Base-by-base conservation (phyloP, 2,888 invertebrate genomes). In the Lissocephala sabroskyi region DNA sequence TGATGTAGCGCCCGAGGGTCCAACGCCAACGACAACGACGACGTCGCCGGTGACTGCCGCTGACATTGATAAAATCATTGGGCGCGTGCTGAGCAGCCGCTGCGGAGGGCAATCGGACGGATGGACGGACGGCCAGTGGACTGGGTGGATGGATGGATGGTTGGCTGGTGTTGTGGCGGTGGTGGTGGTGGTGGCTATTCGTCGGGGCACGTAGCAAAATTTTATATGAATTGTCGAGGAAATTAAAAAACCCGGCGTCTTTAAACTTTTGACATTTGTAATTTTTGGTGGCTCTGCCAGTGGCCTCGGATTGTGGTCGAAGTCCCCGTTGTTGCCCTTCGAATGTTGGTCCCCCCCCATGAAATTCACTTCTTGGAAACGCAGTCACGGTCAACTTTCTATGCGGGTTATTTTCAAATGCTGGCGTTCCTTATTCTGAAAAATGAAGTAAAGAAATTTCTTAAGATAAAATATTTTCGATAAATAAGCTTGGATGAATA, bases 11-110 rank as follows among this genome's bases (percentile, higher is more conserved):
- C 37, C 37, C 18, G 37, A 10, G 13, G 42, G 32, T 33, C 9
- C 28, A 16, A 6, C 3, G 23, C 3, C 23, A 23, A 23, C n/a
- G n/a, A n/a, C n/a, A 7, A 23, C 23, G 23, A 3, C 37, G 39
- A 45, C 42, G 41, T 48, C 45, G 49, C 29, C 48, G 35, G 40
- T 33, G 43, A 45, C 50, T 68, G 65, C 56, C 60, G 66, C 61
- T 77, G 71, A 75, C 76, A 71, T 75, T 71, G 78, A 77, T 77
- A 61, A 70, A 75, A 78, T 71, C 78, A 56, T 55, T 59, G 56
- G 52, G 57, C 71, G 78, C 78, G 75, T 71, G 75, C 77, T 61
- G 57, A 10, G 60, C 28, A n/a, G n/a, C n/a, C n/a, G n/a, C n/a
- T n/a, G n/a, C 40, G 48, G 49, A 53, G 53, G 50, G 32, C n/a